Base-by-base conservation (phyloP, 2,113 vertebrate genomes). In the Origma solitaria region DNA sequence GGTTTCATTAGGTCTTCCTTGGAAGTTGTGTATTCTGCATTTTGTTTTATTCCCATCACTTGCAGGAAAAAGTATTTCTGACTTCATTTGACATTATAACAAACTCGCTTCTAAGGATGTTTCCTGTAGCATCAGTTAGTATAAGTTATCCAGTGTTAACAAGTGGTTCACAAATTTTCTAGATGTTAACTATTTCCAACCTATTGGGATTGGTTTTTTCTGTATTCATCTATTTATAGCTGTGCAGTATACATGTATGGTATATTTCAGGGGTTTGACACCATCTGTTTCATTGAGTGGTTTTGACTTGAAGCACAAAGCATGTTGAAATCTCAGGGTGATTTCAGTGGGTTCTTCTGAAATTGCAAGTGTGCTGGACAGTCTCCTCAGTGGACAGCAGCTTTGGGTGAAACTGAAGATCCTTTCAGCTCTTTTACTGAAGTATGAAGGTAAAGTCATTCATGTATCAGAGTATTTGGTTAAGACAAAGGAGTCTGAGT, bases 151-250 rank as follows among this genome's bases (percentile, higher is more conserved):
- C 7, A 15, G 15, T 54, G 8, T 64, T n/a, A 76, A 35, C 2
- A 62, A 44, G 2, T 47, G 31, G 58, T 62, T 82, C 18, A 45
- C 38, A 64, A 16, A n/a, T 81, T 84, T 77, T 40, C 30, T 56
- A 24, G 38, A 30, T 19, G 19, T 58, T 64, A 80, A 71, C 24
- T 70, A 21, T 45, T 79, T 91, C 18, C 47, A 77, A 2, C 11
- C 6, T 30, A 62, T 45, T 28, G 11, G 47, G 27, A 35, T 40
- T 37, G 2, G 6, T 44, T 86, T 57, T 65, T 27, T 10, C 22
- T 66, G 12, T 51, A 30, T 51, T 40, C 1, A 0, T 68, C 1
- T 53, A 27, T 14, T 6, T 53, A 10, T 23, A 76, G 24, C 38
- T 78, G 13, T 11, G 7, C 35, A 40, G 11, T 82, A 2, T 37